phyloP scores from a whole-genome alignment of 2,797 vertebrate species.

The Diglossa cyanea region DNA sequence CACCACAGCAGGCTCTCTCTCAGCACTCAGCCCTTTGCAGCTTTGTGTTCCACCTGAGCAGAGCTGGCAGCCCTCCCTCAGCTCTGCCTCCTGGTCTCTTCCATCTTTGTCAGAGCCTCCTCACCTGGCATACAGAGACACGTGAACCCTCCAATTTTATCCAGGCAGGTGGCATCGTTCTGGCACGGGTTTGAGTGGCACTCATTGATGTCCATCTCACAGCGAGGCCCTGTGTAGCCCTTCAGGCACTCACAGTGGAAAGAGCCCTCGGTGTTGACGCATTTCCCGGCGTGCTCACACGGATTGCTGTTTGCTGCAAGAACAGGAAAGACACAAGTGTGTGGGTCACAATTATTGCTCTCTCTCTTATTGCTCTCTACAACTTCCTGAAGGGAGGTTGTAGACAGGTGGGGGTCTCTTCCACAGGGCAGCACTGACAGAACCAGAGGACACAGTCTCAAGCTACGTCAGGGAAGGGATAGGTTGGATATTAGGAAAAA shows the following conservation, averaged over 20 bases:
- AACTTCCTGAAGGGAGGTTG: neutral
- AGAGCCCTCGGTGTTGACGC: conserved; percentile 91
- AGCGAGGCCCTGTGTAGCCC: conserved; percentile 89
- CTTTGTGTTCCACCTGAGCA: neutral
- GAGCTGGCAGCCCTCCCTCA: neutral
- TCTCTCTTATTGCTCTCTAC: neutral
- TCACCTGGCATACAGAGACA: conserved; percentile 93
- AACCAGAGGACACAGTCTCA: neutral
- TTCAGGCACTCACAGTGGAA: conserved; percentile 89
- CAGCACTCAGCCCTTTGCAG: neutral
- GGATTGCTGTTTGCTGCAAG: conserved; percentile 86
- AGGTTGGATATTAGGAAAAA: neutral
- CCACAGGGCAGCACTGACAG: neutral
- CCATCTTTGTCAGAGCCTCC: neutral
- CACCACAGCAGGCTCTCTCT: neutral
- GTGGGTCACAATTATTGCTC: neutral
- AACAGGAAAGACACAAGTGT: neutral
- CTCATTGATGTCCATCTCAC: conserved; percentile 92
- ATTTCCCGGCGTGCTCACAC: conserved; percentile 89
- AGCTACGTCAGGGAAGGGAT: neutral
- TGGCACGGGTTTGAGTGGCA: conserved; percentile 90
- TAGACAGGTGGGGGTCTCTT: neutral
- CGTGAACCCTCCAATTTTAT: conserved; percentile 91
- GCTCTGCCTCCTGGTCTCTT: neutral
- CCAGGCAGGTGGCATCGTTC: conserved; percentile 93